Conservation (phyloP, 53 echinoderm and acorn worm genomes). For the Luidia sarsii region DNA sequence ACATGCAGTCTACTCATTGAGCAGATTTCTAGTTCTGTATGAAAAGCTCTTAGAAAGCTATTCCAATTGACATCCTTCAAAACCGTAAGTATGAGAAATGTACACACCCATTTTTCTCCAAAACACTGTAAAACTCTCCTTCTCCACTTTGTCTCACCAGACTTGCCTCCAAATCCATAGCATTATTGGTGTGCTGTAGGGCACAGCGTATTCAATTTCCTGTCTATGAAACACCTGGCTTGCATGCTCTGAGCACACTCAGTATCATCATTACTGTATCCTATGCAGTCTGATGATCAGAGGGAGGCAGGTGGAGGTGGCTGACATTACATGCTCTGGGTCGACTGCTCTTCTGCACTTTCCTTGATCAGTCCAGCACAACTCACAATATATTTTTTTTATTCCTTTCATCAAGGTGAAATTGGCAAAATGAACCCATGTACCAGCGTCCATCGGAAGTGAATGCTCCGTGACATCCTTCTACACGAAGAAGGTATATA, state of each 20-base stretch:
- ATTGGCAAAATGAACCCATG: no score
- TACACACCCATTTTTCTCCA: no score
- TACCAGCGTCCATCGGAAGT: no score
- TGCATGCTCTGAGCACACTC: conserved; percentile 38
- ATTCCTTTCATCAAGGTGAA: no score
- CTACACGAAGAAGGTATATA: no score
- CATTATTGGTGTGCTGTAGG: conserved; percentile 48
- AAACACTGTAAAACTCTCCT: background rate
- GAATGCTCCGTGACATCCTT: no score
- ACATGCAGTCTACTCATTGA: no score
- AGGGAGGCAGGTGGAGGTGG: conserved; percentile 35
- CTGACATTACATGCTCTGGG: conserved; percentile 45
- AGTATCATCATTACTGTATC: conserved; percentile 39
- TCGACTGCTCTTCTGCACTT: conserved; percentile 30
- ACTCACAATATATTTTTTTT: no score
- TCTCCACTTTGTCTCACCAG: background rate
- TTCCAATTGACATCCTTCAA: no score
- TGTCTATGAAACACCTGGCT: conserved; percentile 36
- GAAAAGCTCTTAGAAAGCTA: no score
- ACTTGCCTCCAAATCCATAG: conserved; percentile 26
- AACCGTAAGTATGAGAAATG: no score
- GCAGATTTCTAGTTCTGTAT: no score
- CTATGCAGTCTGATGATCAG: conserved; percentile 34
- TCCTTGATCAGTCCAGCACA: conserved; percentile 28
- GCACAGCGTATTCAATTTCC: conserved; percentile 52